A percentile compares a stretch with the other conserved stretches of the same genome.
These are phyloP conservation scores for Aleiodes testaceus DNA, from an alignment of 2,888 invertebrate species.

Conservation along the genomic window DNA sequence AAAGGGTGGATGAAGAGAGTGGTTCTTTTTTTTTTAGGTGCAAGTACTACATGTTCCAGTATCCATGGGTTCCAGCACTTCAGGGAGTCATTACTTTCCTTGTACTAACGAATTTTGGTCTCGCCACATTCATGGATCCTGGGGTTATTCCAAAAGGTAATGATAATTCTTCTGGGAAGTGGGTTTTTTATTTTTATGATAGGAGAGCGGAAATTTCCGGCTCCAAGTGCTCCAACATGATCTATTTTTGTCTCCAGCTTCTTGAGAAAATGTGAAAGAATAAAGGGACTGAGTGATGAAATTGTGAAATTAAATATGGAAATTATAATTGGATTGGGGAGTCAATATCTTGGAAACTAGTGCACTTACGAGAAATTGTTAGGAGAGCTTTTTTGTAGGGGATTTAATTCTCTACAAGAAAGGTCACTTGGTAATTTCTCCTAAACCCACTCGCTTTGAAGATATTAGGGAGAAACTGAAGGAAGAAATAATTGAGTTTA, in stretches of 20 bases:
- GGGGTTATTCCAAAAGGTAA: slow-evolving; percentile 99
- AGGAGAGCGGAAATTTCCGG: neutral
- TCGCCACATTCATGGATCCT: slow-evolving; percentile 99
- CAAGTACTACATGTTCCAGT: slow-evolving; percentile 86
- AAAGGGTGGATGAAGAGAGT: slow-evolving; percentile 1
- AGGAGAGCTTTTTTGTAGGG: too few species aligned
- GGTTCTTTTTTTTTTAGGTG: slow-evolving; percentile 81
- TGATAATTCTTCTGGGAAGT: neutral
- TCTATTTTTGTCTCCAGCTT: too few species aligned
- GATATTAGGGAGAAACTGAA: too few species aligned
- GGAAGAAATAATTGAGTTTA: neutral
- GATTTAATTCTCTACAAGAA: too few species aligned
- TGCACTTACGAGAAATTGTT: too few species aligned
- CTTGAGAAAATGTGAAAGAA: too few species aligned
- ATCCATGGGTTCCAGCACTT: slow-evolving; percentile 93
- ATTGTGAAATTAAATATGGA: too few species aligned
- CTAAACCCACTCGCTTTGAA: too few species aligned
- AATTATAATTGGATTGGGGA: too few species aligned
- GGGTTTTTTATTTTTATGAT: slow-evolving; percentile 18
- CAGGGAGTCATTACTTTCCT: slow-evolving; percentile 97
- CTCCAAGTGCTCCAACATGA: too few species aligned
- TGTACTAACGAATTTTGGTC: slow-evolving; percentile 97
- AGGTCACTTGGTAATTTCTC: too few species aligned
- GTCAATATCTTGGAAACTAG: neutral
- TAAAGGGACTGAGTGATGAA: too few species aligned